These are phyloP conservation scores for Epinephelus fuscoguttatus DNA, from an alignment of 2,113 vertebrate genomes.

Conservation along the genomic window DNA sequence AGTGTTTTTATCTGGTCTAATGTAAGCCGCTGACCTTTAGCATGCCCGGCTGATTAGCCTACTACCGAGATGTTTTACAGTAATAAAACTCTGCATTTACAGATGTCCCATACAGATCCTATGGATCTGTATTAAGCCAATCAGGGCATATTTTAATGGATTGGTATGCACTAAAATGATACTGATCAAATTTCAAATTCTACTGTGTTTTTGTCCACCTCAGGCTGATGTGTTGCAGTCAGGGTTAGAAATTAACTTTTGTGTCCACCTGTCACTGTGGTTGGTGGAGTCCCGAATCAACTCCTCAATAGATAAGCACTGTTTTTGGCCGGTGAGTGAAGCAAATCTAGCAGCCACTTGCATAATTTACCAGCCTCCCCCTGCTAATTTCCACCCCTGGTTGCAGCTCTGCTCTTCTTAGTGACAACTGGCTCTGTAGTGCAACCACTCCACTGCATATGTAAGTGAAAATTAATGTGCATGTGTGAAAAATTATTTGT, in stretches of 20 bases:
- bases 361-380: too few relatives aligned
- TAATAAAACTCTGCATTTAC: not conserved
- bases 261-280: too few relatives aligned
- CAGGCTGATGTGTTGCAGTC: not conserved
- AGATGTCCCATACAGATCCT: not conserved
- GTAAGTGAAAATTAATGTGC: not conserved
- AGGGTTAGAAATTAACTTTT: too few relatives aligned
- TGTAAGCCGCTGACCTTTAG: too few relatives aligned
- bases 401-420: not conserved
- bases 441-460: not conserved
- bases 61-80: too few relatives aligned
- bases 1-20: too few relatives aligned
- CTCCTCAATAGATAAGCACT: too few relatives aligned
- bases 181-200: not conserved
- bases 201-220: not conserved
- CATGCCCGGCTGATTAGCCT: not conserved
- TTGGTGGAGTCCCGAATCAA: too few relatives aligned
- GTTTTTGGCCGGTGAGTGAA: too few relatives aligned
- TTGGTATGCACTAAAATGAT: not conserved
- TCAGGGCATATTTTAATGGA: not conserved
- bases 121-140: not conserved
- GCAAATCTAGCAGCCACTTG: too few relatives aligned
- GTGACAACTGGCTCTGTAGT: not conserved
- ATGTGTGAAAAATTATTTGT: not conserved
- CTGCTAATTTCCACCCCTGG: too few relatives aligned